Percentiles rank a stretch among this genome's conserved stretches.
Conservation (phyloP, 1,140 invertebrate genomes). For the Drosophila tani region DNA sequence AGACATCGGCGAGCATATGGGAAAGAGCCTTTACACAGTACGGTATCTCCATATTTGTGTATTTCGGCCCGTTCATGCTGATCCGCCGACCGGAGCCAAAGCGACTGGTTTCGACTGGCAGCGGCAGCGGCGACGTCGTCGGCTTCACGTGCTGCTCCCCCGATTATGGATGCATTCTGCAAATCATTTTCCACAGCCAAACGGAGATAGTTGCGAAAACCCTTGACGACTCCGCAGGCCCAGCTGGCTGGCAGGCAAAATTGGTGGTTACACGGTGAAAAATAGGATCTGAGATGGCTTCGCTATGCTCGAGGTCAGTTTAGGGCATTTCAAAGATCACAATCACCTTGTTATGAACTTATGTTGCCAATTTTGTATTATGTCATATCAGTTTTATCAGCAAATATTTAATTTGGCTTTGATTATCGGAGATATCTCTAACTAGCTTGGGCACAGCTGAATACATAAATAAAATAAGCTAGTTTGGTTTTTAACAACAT, state of each 20-base stretch:
- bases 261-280: conserved; percentile 22
- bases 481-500: not conserved
- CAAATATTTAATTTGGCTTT: conserved; percentile 11
- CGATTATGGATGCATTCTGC: conserved; percentile 66
- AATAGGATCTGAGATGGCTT: not conserved
- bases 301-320: not conserved
- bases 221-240: conserved; percentile 51
- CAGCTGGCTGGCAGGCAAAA: conserved; percentile 44
- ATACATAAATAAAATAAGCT: not conserved
- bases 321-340: not conserved
- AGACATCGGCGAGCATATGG: conserved; percentile 43
- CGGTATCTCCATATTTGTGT: conserved; percentile 30
- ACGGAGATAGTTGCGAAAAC: conserved; percentile 61
- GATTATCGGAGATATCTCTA: not conserved
- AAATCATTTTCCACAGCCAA: conserved; percentile 73
- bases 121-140: not conserved
- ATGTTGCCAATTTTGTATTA: not conserved
- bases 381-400: not conserved
- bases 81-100: conserved; percentile 39
- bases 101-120: conserved; percentile 52
- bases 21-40: conserved; percentile 18
- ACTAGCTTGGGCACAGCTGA: too few relatives aligned
- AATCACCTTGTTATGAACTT: conserved; percentile 9
- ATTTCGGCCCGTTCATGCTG: conserved; percentile 30
- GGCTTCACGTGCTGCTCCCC: conserved; percentile 35